These are phyloP conservation scores for Cantharis rufa DNA, from an alignment of 2,888 invertebrate species.

Conservation along the genomic window DNA sequence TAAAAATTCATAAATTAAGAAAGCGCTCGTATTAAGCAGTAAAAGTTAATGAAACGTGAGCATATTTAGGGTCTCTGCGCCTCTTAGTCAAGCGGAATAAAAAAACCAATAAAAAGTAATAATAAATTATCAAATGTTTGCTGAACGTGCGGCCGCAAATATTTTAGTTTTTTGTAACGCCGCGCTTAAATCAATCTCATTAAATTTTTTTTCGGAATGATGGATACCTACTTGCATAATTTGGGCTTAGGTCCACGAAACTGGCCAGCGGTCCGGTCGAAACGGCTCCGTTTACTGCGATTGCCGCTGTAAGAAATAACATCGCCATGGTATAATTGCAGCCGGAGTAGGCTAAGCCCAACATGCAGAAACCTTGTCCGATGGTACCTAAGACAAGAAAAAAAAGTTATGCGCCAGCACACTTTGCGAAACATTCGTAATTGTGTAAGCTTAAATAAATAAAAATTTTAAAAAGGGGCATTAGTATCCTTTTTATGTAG, in stretches of 20 bases:
- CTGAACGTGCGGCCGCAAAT: background rate
- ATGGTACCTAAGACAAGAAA: conserved; percentile 57
- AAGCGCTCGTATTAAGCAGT: background rate
- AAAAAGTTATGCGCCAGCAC: background rate
- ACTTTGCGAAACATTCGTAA: no score
- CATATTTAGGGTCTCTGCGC: background rate
- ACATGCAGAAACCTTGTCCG: conserved; percentile 64
- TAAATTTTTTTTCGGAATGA: background rate
- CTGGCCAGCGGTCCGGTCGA: conserved; percentile 69
- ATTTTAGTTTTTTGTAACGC: background rate
- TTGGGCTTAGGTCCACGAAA: conserved; percentile 70
- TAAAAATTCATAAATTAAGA: background rate
- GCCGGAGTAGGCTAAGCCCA: conserved; percentile 67
- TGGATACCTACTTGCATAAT: conserved; percentile 58
- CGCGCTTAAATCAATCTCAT: background rate
- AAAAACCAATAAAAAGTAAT: background rate
- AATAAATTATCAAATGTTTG: conserved; percentile 4
- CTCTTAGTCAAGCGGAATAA: background rate
- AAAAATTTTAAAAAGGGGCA: no score
- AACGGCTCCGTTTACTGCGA: conserved; percentile 67
- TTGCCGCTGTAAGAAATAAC: conserved; percentile 64
- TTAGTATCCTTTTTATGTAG: no score
- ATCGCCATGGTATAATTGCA: conserved; percentile 65
- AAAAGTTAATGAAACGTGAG: background rate
- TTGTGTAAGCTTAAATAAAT: no score